Evolutionary conservation across 2,888 invertebrate genomes (phyloP), one percentile per base, ranked within the genome.

Genomic region (Trichopoda pennipes): DNA sequence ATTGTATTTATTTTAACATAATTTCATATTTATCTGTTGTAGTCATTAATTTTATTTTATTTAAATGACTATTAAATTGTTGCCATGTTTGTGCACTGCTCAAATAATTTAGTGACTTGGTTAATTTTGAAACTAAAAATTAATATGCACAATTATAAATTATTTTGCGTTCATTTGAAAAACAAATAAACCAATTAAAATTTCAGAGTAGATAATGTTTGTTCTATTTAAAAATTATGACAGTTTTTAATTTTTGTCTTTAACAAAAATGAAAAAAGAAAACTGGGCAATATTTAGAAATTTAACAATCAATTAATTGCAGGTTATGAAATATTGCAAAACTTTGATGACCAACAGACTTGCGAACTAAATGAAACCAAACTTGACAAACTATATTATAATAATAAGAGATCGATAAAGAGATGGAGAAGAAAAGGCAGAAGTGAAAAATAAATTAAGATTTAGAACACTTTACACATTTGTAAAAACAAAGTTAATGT

Each of bases 131-230:
- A 60, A 53, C 28, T 53, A 53, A 12, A 21, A 19, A 47, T 14
- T 63, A 51, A 14, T 51, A 0, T 19, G 7, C 7, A 4, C 49
- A 21, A 16, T 16, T 64, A 19, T 35, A 51, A 47, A 47, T 12
- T n/a, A n/a, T n/a, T 63, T 12, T 3, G 4, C 16, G 49, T 32
- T 47, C 10, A 47, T 47, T 9, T 9, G 14, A 16, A 49, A 49
- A 32, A 35, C 21, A 35, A 51, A 51, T 44, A 55, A 68, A 55
- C 42, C 19, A 66, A 66, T 66, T 66, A 53, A 53, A 42, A 51
- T 16, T 49, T 19, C 0, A 16, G 8, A 28, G n/a, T 16, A 16
- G 17, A 47, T 1, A n/a, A n/a, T 16, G 2, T 47, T 4, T 2
- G 1, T 8, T 47, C 3, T 47, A 47, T 3, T 16, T 44, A 44